These are phyloP conservation scores for Halichoeres trimaculatus DNA, from an alignment of 2,113 vertebrate species.

Conservation along the genomic window DNA sequence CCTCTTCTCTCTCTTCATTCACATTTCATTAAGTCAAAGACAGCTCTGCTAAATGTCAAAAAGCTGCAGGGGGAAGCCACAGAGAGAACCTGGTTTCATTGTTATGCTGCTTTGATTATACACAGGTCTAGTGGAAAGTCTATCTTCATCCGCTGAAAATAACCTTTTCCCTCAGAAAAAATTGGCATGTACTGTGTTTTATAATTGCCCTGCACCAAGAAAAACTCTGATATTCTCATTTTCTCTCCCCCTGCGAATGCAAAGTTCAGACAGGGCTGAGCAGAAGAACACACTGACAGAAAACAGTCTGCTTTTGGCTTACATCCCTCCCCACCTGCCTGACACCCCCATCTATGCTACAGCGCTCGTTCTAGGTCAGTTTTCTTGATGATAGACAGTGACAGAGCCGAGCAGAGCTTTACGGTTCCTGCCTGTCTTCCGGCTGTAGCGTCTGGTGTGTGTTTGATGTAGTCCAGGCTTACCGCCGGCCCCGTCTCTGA, in stretches of 20 bases:
- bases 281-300: slow-evolving; percentile 44
- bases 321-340: slow-evolving; percentile 47
- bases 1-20: slow-evolving; percentile 44
- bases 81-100: slow-evolving; percentile 59
- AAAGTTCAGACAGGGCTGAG: slow-evolving; percentile 43
- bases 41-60: slow-evolving; percentile 72
- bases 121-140: slow-evolving; percentile 68
- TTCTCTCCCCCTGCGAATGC: slow-evolving; percentile 17
- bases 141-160: slow-evolving; percentile 61
- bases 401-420: slow-evolving; percentile 60
- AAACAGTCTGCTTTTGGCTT: slow-evolving; percentile 50
- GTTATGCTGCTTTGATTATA: slow-evolving; percentile 63
- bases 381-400: slow-evolving; percentile 65
- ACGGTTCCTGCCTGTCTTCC: slow-evolving; percentile 76
- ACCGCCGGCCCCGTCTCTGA: slow-evolving; percentile 44
- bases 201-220: slow-evolving; percentile 43
- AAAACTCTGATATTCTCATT: slow-evolving; percentile 56
- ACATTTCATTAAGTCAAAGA: slow-evolving; percentile 60
- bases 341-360: slow-evolving; percentile 24
- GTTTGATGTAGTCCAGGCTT: slow-evolving; percentile 76
- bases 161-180: slow-evolving; percentile 61
- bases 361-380: slow-evolving; percentile 34
- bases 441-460: slow-evolving; percentile 60
- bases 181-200: slow-evolving; percentile 45
- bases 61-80: slow-evolving; percentile 64